Percentiles rank a stretch among this genome's conserved stretches.
Conservation (phyloP, 2,113 vertebrate genomes). For the Gobiocypris rarus region DNA sequence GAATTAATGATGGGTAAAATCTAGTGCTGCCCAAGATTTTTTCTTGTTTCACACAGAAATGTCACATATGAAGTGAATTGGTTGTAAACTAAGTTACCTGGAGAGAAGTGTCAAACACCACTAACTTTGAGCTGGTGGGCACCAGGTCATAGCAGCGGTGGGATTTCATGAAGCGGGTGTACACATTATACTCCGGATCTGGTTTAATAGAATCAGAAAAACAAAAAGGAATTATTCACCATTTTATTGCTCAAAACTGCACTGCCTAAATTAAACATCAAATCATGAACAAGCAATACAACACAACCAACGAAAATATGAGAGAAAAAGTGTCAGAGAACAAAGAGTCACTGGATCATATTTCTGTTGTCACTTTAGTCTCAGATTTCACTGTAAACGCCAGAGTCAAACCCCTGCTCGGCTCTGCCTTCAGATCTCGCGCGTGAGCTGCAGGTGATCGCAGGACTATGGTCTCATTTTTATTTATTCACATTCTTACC, state of each 20-base stretch:
- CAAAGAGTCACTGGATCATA: neutral
- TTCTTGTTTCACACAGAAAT: neutral
- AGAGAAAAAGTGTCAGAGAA: neutral
- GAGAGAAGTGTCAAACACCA: conserved; percentile 96
- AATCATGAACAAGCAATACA: neutral
- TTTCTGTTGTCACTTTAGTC: neutral
- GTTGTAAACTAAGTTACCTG: conserved; percentile 73
- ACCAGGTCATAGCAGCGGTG: conserved; percentile 97
- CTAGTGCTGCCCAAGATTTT: neutral
- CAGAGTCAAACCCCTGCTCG: conserved; percentile 3
- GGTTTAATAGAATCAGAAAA: conserved; percentile 3
- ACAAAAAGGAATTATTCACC: neutral
- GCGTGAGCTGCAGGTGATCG: neutral
- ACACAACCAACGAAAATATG: neutral
- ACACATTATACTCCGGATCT: conserved; percentile 84
- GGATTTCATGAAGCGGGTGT: conserved; percentile 95
- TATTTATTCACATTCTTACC: conserved; percentile 63
- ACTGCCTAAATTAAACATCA: neutral
- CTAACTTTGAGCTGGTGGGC: conserved; percentile 96
- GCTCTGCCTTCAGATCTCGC: neutral
- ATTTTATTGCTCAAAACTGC: neutral
- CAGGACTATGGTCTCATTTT: neutral
- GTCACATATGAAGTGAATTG: neutral
- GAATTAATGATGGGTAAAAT: neutral
- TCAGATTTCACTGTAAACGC: neutral